These are phyloP conservation scores for Reticulitermes speratus DNA, from an alignment of 1,140 invertebrate species.

Conservation along the genomic window DNA sequence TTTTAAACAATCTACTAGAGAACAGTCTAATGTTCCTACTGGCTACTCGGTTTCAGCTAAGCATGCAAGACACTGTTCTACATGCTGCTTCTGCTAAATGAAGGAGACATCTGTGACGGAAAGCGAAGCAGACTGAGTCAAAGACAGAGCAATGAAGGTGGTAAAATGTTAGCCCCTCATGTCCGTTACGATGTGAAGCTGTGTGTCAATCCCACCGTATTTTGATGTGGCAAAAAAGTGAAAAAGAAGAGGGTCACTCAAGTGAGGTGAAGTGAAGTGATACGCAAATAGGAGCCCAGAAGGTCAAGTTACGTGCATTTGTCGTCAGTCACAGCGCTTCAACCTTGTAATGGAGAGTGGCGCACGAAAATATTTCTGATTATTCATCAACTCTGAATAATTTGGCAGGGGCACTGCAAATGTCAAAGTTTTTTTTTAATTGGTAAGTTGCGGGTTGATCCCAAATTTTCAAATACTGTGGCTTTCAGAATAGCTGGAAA, in stretches of 20 bases:
- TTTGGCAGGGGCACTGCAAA: too few species aligned
- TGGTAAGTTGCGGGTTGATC: too few species aligned
- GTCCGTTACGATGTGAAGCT: not conserved
- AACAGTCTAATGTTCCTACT: not conserved
- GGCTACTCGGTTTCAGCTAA: not conserved
- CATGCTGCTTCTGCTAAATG: not conserved
- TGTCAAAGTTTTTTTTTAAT: too few species aligned
- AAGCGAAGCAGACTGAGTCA: conserved; percentile 24
- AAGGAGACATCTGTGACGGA: conserved; percentile 21
- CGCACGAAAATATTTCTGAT: not conserved
- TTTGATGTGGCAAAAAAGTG: not conserved
- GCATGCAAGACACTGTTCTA: not conserved
- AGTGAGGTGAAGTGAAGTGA: not conserved
- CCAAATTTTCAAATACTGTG: not conserved
- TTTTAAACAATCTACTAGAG: not conserved
- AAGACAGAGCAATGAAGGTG: conserved; percentile 27
- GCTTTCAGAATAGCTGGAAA: not conserved
- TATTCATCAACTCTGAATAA: not conserved
- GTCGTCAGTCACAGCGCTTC: not conserved
- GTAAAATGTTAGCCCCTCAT: conserved; percentile 33
- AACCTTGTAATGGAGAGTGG: not conserved
- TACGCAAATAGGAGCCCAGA: not conserved
- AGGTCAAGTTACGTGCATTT: not conserved
- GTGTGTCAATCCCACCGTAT: not conserved
- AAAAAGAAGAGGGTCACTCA: not conserved